A percentile compares a stretch with the other conserved stretches of the same genome.
Evolutionary conservation across 2,888 invertebrate genomes (phyloP).

Genomic region (Temnothorax unifasciatus): DNA sequence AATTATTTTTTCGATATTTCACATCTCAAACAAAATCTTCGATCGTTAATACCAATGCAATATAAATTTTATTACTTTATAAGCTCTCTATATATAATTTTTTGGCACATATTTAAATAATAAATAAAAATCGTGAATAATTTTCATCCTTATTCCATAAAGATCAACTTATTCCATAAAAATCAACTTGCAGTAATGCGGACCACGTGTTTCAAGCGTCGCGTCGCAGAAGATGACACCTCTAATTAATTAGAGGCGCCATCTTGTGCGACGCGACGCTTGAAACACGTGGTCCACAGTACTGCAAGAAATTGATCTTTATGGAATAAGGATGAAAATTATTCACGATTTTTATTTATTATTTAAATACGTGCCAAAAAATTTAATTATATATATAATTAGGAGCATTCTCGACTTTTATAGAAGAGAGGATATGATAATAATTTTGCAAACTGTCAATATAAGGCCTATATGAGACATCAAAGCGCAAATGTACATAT

Average conservation of each 20-base stretch:
- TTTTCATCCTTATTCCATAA: background rate
- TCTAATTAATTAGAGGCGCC: no score
- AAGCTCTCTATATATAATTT: no score
- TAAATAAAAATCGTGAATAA: background rate
- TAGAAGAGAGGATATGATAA: no score
- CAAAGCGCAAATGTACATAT: no score
- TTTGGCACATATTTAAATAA: background rate
- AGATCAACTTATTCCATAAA: background rate
- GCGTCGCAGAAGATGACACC: background rate
- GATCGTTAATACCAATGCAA: no score
- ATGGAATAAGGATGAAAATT: background rate
- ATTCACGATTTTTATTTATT: background rate
- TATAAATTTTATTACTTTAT: no score
- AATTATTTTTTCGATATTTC: no score
- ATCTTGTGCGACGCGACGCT: background rate
- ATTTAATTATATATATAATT: background rate
- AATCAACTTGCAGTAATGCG: background rate
- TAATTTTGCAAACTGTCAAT: no score
- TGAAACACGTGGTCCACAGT: background rate
- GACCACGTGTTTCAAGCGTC: background rate
- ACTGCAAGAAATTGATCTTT: background rate
- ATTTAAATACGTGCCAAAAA: background rate
- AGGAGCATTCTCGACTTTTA: background rate
- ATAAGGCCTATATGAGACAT: no score
- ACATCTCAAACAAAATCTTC: no score